Base-by-base conservation (phyloP, 2,113 vertebrate genomes). In the Myotis davidii region DNA sequence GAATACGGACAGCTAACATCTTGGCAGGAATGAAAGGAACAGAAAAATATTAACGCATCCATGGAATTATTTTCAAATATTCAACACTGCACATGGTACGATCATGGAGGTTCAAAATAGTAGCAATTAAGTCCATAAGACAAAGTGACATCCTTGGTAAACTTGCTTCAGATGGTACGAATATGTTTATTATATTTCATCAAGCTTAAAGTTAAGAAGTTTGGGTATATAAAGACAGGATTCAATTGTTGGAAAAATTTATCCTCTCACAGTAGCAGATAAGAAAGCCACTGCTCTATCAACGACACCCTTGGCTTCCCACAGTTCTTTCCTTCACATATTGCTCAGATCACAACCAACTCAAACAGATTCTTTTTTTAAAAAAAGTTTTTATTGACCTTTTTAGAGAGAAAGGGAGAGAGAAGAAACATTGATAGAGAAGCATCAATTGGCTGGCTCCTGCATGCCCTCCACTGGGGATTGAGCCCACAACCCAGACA, bases 261-360 rank as follows among this genome's bases (percentile, higher is more conserved):
- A 39, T n/a, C 37, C 42, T 29, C 17, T 29, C 11, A 4, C 12
- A 37, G 45, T 0, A 23, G 14, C 34, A 45, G 42, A 6, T 0
- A 13, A 34, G 81, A 88, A 45, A 25, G 64, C 29, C 17, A 3
- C 6, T 0, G 0, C 23, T n/a, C 16, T 1, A 4, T 32, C 18
- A 1, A 21, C 5, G 1, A 1, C 5, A 3, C 3, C 25, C 5
- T 20, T 0, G 8, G 64, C 18, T 9, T 39, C 54, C 29, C 20
- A 1, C 2, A 29, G n/a, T 21, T 37, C 56, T 20, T 39, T 7
- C 42, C 34, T 78, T 39, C 77, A 7, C 8, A 29, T 0, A 1
- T 3, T 3, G 27, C 70, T 76, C 77, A 42, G 32, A 42, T 3
- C 32, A n/a, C 14, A 64, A 34, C 6, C 6, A n/a, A 34, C 23